Percentiles rank a stretch among this genome's conserved stretches.
Conservation (phyloP, 2,888 invertebrate genomes). For the Xanthorhoe designata region DNA sequence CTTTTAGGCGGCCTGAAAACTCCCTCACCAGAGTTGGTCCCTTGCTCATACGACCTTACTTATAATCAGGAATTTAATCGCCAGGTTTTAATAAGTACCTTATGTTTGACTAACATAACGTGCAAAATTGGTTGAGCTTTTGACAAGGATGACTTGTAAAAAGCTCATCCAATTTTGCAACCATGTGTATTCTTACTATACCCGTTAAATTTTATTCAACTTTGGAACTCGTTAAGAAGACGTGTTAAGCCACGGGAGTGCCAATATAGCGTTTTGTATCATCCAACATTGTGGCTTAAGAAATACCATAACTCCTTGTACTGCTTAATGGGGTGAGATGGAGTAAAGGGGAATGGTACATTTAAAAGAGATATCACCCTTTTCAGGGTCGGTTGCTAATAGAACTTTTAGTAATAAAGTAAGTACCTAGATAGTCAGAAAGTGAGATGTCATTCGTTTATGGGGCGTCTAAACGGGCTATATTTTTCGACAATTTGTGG, state of each 20-base stretch:
- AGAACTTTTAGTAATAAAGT: not conserved
- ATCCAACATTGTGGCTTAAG: slow-evolving; percentile 2
- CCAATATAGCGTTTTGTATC: slow-evolving; percentile 18
- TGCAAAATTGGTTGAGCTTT: no score
- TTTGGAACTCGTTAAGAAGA: slow-evolving; percentile 24
- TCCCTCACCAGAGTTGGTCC: no score
- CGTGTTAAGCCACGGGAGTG: slow-evolving; percentile 18
- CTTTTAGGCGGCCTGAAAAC: no score
- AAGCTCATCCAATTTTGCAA: not conserved
- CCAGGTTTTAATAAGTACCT: no score
- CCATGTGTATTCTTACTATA: slow-evolving; percentile 7
- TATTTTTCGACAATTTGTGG: no score
- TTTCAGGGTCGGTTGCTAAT: not conserved
- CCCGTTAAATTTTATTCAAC: slow-evolving; percentile 27
- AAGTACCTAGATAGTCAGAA: no score
- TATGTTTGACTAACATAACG: no score
- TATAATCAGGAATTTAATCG: no score
- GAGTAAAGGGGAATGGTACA: not conserved
- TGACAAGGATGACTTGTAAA: no score
- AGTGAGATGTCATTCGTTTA: no score
- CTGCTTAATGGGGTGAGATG: slow-evolving; percentile 8
- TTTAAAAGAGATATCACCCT: not conserved
- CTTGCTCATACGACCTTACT: no score
- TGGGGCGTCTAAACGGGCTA: no score
- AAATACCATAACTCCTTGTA: slow-evolving; percentile 10